Evolutionary conservation across 2,888 invertebrate genomes (phyloP), one percentile per base, ranked within the genome.

Genomic region (Lagria hirta): DNA sequence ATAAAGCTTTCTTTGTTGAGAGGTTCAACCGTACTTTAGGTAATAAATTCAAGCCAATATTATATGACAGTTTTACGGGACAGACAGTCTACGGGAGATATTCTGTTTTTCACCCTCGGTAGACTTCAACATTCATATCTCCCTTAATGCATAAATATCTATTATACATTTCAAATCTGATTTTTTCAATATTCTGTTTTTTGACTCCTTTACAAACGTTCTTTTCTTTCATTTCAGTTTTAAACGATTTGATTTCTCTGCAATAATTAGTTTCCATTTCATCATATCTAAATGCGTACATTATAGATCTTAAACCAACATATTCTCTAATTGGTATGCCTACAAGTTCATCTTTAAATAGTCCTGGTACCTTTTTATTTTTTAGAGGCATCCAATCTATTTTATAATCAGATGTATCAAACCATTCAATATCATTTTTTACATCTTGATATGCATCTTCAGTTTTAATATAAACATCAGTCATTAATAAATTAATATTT

Each of bases 331-430:
- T 18, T 8, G 30, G 30, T 30, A 30, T 30, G 3, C 30, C 30
- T n/a, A 30, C 3, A 17, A n/a, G 6, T 30, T 30, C 18, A 30
- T 30, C 17, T 30, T 30, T 30, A 30, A 30, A 30, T 17, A 30
- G 20, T 17, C 30, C 30, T 30, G 30, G 18, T 18, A 30, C 18
- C 4, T 30, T 30, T 30, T 30, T 30, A 30, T 30, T 30, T 18
- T 30, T 30, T 30, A 20, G 30, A 3, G 30, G 30, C 30, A 30
- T 30, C 30, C 30, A 30, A 30, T 30, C 30, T 7, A 30, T 30
- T 17, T 4, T 30, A 30, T 30, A 30, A 30, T 30, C 8, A n/a
- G 18, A 17, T 30, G 12, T 18, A 30, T 30, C 30, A 30, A 30
- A 30, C 30, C 17, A 17, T 3, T 30, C 30, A n/a, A 30, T 18